A percentile compares a stretch with the other conserved stretches of the same genome.
Conservation (phyloP, 2,888 invertebrate species). For the Serripes groenlandicus region DNA sequence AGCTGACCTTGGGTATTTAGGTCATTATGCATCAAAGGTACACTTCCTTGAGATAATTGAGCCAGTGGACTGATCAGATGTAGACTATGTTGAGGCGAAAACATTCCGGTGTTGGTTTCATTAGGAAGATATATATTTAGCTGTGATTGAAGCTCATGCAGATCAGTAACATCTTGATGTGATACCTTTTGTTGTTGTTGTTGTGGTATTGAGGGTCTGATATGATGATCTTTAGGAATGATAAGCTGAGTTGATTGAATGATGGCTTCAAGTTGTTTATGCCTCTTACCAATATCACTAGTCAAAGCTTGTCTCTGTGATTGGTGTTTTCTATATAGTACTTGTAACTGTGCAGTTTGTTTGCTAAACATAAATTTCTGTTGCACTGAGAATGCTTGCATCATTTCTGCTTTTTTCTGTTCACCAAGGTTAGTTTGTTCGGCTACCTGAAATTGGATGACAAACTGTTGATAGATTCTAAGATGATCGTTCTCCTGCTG, state of each 20-base stretch:
- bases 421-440: constrained; percentile 21
- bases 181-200: not conserved
- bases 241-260: not conserved
- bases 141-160: not conserved
- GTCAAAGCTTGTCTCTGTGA: not conserved
- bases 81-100: not conserved
- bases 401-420: constrained; percentile 40
- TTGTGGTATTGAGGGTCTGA: not conserved
- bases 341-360: constrained; percentile 44
- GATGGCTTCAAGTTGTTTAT: not conserved
- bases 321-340: constrained; percentile 21
- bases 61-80: not conserved
- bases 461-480: constrained; percentile 13
- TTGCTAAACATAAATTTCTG: constrained; percentile 42
- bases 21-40: not conserved
- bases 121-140: not conserved
- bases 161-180: not conserved
- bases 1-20: not conserved
- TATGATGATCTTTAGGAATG: not conserved
- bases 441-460: constrained; percentile 39
- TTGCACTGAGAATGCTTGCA: constrained; percentile 46
- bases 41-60: not conserved
- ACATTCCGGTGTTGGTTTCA: not conserved
- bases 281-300: not conserved
- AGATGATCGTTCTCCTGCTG: constrained; percentile 47